Evolutionary conservation across 2,113 vertebrate genomes (phyloP).

Genomic region (Ondatra zibethicus): DNA sequence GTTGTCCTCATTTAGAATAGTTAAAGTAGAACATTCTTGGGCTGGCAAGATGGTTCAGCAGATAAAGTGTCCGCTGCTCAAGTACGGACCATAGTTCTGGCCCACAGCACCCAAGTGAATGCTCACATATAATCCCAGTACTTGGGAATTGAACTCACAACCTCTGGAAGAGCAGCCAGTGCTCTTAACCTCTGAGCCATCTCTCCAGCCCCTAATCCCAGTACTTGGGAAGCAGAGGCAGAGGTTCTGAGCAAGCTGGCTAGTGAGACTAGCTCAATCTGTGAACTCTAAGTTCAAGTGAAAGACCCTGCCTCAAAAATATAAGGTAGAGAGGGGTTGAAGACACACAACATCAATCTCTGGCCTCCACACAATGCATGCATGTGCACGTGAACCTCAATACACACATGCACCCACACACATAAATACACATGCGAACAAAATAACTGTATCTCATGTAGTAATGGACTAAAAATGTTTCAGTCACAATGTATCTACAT

Average conservation of each 20-base stretch:
- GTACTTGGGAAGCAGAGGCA: neutral
- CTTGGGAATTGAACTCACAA: too few species aligned
- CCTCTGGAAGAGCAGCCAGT: too few species aligned
- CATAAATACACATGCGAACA: neutral
- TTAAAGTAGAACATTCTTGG: neutral
- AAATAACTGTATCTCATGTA: neutral
- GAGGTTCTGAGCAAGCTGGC: neutral
- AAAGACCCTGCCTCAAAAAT: neutral
- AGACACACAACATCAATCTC: neutral
- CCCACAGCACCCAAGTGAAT: neutral
- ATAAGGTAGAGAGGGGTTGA: too few species aligned
- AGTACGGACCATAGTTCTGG: neutral
- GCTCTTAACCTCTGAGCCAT: too few species aligned
- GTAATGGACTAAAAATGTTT: constrained; percentile 15
- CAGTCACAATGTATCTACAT: neutral
- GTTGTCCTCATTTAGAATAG: neutral
- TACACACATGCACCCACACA: neutral
- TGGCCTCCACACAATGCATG: neutral
- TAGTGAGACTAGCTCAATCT: neutral
- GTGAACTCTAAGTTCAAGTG: neutral
- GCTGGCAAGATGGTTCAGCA: neutral
- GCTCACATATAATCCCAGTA: neutral
- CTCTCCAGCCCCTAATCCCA: too few species aligned
- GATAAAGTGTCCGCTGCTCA: neutral
- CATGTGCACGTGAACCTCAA: neutral